Evolutionary conservation across 2,113 vertebrate species (phyloP), one percentile per base, ranked within the genome.

Genomic region (Maccullochella peelii): DNA sequence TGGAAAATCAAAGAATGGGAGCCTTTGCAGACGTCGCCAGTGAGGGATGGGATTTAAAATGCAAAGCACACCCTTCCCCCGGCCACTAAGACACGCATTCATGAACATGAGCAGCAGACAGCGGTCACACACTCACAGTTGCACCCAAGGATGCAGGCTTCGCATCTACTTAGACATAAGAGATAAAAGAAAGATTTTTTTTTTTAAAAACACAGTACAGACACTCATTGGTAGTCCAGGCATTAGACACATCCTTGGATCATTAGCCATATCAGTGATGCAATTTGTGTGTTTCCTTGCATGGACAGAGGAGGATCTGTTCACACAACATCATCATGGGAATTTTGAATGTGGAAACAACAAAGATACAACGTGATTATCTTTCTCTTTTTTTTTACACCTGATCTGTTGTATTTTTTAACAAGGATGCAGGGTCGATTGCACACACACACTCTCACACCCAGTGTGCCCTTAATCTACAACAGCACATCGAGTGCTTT

Each of bases 31-130:
- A 77, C 47, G 40, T 79, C 61, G 44, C 42, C 6, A 30, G 69
- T 11, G n/a, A 88, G 78, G 55, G 40, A 84, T 27, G 66, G 62
- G 83, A 68, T 70, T 94, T 92, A 77, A 90, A 88, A 93, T 91
- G 85, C 91, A 90, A 79, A 90, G 88, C 93, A 86, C 87, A 90
- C 66, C 80, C 88, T 78, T 73, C 80, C 77, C 84, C 85, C 44
- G 72, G 84, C 74, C 83, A 77, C 90, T 50, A 57, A 79, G 86
- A 91, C 91, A 80, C 77, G 85, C 86, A 88, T 85, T 82, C 87
- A 76, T 87, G 87, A 89, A 77, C 89, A 90, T 65, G 73, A 89
- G 88, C 80, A 20, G 87, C 77, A 80, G 75, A 70, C 77, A 79
- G 79, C 73, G 21, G 77, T 73, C 82, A 80, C 81, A 79, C 87